Conservation (phyloP, 1,140 invertebrate species). For the Zaprionus camerounensis region DNA sequence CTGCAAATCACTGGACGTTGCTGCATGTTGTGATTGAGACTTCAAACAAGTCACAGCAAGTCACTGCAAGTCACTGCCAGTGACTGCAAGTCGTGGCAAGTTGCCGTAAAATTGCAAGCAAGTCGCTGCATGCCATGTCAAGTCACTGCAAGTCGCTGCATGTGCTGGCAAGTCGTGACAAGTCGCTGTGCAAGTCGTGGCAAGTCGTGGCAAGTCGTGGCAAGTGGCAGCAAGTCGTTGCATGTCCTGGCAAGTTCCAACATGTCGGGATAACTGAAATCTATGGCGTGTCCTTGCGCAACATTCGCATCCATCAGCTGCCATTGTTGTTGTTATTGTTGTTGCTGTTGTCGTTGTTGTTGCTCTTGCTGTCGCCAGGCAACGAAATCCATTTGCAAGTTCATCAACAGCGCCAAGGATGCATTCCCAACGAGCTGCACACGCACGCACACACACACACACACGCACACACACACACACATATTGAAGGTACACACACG, state of each 20-base stretch:
- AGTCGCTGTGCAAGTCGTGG: neutral
- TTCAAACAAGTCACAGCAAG: too few relatives aligned
- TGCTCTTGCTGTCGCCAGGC: conserved; percentile 37
- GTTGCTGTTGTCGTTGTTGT: neutral
- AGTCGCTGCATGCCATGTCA: too few relatives aligned
- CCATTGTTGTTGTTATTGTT: neutral
- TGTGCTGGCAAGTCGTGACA: neutral
- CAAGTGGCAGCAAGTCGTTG: neutral
- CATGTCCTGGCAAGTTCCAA: conserved; percentile 4
- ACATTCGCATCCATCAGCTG: conserved; percentile 12
- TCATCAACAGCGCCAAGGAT: conserved; percentile 39
- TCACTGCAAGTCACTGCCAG: neutral
- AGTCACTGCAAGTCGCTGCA: conserved; percentile 1
- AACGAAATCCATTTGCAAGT: conserved; percentile 50
- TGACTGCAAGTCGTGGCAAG: neutral
- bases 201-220: too few relatives aligned
- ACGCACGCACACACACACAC: conserved; percentile 30
- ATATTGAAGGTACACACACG: conserved; percentile 1
- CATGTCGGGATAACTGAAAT: neutral
- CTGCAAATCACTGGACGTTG: too few relatives aligned
- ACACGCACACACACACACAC: conserved; percentile 22
- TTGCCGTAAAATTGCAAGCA: too few relatives aligned
- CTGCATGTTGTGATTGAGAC: too few relatives aligned
- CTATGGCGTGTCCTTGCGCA: conserved; percentile 21
- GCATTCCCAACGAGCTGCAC: conserved; percentile 41